Evolutionary conservation across 2,888 invertebrate genomes (phyloP), one percentile per base, ranked within the genome.

Genomic region (Liodrosophila aerea): DNA sequence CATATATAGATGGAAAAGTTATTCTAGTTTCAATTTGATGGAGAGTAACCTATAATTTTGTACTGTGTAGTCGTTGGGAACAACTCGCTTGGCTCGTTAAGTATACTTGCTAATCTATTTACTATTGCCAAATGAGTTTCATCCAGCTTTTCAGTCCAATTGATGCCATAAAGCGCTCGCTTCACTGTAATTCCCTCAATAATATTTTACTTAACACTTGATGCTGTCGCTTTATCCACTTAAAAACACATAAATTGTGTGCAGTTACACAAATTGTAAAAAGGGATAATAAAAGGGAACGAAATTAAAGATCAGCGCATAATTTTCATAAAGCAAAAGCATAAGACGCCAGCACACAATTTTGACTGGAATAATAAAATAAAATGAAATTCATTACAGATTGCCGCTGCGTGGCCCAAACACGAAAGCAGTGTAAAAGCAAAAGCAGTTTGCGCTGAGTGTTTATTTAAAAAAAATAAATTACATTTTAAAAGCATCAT

Each of bases 391-490:
- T 75, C 83, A 80, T 80, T 82, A 65, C 83, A 65, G 78, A 85
- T 78, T 74, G 71, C 78, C 37, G 70, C 49, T 49, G 54, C 63
- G 63, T 54, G 56, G 49, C 50, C 45, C 57, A 50, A 53, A 43
- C 43, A 39, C 41, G 46, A 53, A 54, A 43, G 60, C 59, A 50
- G n/a, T n/a, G n/a, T n/a, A n/a, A n/a, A 50, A 66, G 31, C 40
- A 54, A 64, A 70, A 43, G 71, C 72, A 71, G 51, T 72, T 62
- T 57, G 61, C 52, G 65, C 64, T 54, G 73, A 64, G 77, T 78
- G 82, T 82, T 84, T 84, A 78, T 84, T 78, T 84, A 74, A 84
- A 85, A 71, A 81, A 84, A 73, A 78, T 81, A 85, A 85, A 80
- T 80, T 80, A 78, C 85, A 74, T 82, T 80, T 80, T 85, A 85